Evolutionary conservation across 2,113 vertebrate genomes (phyloP), one percentile per base, ranked within the genome.

Genomic region (Nycticorax nycticorax): DNA sequence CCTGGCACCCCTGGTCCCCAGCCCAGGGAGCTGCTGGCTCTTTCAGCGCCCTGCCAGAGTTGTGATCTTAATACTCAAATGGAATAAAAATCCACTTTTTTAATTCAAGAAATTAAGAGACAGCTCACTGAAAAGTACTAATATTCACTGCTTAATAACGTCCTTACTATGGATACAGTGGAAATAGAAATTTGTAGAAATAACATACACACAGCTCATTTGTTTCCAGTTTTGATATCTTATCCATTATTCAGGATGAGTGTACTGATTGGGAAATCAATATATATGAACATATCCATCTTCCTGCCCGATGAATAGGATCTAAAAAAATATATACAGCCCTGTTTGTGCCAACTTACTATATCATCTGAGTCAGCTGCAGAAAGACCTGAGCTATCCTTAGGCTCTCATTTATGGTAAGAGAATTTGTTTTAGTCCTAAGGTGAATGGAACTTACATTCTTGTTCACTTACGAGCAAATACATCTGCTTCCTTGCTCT

Each of bases 1-100:
- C 15, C 60, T 33, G 18, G 19, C 14, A n/a, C 32, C 1, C 1
- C 18, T 12, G 7, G 14, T 1, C 12, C 45, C 6, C 23, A 45
- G n/a, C 4, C 24, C 53, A 56, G 11, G 15, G 20, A 60, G 6
- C 7, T 41, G 27, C 10, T 6, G 2, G 14, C 23, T 62, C 20
- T 60, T 21, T 12, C 18, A 75, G 18, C 0, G 1, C 37, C 21
- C 47, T 16, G 1, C 5, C 17, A 73, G 32, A 55, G 1, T 7
- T 48, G 9, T 17, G 9, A 74, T 69, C 11, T 48, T 57, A 74
- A 76, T 45, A 73, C 4, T 53, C 8, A 93, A 55, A 68, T 8
- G 11, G 10, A 88, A 82, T 56, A 55, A 79, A 90, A 83, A 45
- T 14, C 1, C 2, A 50, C 1, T 57, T 79, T 57, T 75, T 64